phyloP scores from a whole-genome alignment of 2,113 vertebrate species.

The Bubo bubo region DNA sequence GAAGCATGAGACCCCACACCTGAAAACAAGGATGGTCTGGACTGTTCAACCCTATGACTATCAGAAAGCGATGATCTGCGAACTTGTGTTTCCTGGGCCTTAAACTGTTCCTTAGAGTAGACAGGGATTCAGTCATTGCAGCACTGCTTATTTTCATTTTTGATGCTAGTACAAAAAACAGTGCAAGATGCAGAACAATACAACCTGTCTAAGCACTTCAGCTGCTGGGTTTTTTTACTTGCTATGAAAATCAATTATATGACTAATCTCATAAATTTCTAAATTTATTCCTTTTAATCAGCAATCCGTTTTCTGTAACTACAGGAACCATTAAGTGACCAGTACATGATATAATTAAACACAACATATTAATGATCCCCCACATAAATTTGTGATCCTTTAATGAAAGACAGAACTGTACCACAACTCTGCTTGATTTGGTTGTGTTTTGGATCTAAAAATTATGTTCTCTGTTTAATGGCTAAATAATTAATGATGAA shows the following conservation, averaged over 20 bases:
- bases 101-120: not conserved
- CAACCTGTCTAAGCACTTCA: not conserved
- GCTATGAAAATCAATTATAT: not conserved
- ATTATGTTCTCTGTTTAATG: not conserved
- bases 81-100: not conserved
- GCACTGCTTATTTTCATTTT: not conserved
- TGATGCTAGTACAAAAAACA: not conserved
- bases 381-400: not conserved
- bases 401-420: not conserved
- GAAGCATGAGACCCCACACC: not conserved
- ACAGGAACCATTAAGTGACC: not conserved
- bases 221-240: not conserved
- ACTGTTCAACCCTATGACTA: not conserved
- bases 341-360: conserved; percentile 17
- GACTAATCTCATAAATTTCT: not conserved
- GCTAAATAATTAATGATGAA: not conserved
- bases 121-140: not conserved
- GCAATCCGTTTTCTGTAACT: conserved; percentile 1
- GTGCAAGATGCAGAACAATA: not conserved
- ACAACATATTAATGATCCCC: not conserved
- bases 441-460: not conserved
- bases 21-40: not conserved
- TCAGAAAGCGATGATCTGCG: not conserved
- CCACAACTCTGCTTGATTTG: not conserved
- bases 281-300: not conserved